Evolutionary conservation across 2,113 vertebrate species (phyloP).

Genomic region (Burhinus bistriatus): DNA sequence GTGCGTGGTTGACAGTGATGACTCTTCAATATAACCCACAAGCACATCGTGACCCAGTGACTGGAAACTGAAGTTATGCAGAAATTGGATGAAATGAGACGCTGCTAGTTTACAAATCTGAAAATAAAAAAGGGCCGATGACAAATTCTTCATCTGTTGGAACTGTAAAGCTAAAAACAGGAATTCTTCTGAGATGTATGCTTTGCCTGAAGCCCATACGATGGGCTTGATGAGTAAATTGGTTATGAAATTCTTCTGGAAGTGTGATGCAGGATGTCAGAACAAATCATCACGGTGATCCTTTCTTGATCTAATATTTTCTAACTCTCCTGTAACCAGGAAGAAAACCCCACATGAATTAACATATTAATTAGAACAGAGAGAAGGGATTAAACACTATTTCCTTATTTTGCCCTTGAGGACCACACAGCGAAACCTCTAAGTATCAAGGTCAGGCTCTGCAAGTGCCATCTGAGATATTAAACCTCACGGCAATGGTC

Average conservation of each 20-base stretch:
- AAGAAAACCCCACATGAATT: background rate
- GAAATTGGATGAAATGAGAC: background rate
- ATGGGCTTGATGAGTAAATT: background rate
- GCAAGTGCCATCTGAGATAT: background rate
- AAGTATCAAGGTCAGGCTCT: background rate
- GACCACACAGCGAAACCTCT: rapidly evolving
- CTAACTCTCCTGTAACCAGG: background rate
- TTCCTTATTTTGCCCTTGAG: background rate
- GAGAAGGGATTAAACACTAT: background rate
- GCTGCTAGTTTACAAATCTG: too few species aligned
- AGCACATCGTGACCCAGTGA: background rate
- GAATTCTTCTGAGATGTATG: background rate
- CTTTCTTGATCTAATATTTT: background rate
- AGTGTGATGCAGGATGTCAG: background rate
- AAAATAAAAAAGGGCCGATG: background rate
- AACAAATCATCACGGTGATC: background rate
- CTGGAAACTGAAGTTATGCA: background rate
- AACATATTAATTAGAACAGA: background rate
- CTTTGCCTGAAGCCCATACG: background rate
- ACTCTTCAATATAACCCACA: background rate
- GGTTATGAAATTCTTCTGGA: background rate
- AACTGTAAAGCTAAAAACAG: background rate
- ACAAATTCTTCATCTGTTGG: background rate
- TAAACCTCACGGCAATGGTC: background rate
- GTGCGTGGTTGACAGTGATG: background rate